Base-by-base conservation (phyloP, 2,797 vertebrate species). In the Cossypha dichroa region DNA sequence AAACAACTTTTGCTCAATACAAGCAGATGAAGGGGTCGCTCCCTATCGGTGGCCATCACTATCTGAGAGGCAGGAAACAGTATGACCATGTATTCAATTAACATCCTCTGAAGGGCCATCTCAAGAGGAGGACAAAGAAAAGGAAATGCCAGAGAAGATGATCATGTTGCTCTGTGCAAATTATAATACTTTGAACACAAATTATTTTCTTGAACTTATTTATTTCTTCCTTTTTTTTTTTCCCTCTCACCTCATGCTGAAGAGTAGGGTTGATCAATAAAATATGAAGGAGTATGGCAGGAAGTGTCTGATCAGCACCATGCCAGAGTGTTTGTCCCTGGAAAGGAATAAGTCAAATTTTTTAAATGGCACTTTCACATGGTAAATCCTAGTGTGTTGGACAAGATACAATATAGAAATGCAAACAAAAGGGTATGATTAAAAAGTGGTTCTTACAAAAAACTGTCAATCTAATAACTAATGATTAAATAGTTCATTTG, bases 241-340 rank as follows among this genome's bases (percentile, higher is more conserved):
- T 3, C 1, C 18, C 7, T 22, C 72, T 74, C 36, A 38, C 26
- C 46, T 34, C 36, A 15, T 58, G 58, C 55, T 67, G 76, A 55
- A 58, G 15, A 63, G 15, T 31, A 34, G 15, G 5, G 26, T 49
- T 56, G 45, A 52, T 95, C 75, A 94, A 66, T 88, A 40, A 46
- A 31, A 49, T 31, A 79, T 54, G 34, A 90, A 97, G 23, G 69
- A 33, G 26, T 94, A 86, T 58, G 88, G 91, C 67, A 92, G 80
- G 66, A 98, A 98, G 92, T 98, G 97, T 94, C 97, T 96, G 34
- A 98, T 97, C 84, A 98, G 95, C 86, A 98, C 97, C 98, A 98
- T 97, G 67, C 97, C 98, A 85, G 13, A 56, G 80, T 98, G 97
- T 54, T 77, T 78, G 16, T 97, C 81, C 55, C 98, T 98, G 81